Evolutionary conservation across 1,140 invertebrate genomes (phyloP).

Genomic region (Nebria ingens): DNA sequence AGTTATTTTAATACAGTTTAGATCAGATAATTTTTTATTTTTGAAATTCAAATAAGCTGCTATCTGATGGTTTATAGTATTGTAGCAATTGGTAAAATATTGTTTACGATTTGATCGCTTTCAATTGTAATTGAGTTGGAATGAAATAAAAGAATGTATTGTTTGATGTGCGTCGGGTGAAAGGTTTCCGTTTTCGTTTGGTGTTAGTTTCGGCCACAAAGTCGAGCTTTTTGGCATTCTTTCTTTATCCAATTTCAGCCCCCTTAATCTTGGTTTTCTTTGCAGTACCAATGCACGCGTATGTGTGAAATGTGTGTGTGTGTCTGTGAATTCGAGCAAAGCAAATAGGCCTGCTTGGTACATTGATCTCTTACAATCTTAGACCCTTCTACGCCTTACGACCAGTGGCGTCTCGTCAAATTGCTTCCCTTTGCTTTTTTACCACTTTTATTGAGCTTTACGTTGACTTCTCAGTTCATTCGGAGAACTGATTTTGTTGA

Average conservation of each 20-base stretch:
- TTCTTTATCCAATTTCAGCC: conserved; percentile 4
- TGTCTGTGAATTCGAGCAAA: neutral
- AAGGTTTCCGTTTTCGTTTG: neutral
- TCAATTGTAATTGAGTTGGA: neutral
- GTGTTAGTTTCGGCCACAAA: neutral
- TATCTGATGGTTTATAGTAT: too few species aligned
- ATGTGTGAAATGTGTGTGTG: too few species aligned
- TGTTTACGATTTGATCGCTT: neutral
- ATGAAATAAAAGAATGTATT: neutral
- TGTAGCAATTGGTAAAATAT: neutral
- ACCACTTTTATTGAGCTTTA: too few species aligned
- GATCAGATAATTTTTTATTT: too few species aligned
- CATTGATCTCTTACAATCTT: conserved; percentile 6
- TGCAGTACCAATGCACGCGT: neutral
- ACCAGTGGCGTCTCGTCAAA: neutral
- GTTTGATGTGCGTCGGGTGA: neutral
- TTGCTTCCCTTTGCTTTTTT: too few species aligned
- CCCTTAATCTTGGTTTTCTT: conserved; percentile 3
- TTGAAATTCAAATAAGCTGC: too few species aligned
- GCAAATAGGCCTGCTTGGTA: conserved; percentile 1
- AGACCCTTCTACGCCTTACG: neutral
- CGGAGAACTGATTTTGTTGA: too few species aligned
- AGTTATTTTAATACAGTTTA: neutral
- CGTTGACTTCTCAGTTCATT: too few species aligned
- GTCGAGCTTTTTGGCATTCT: neutral